Conservation (phyloP, 2,888 invertebrate species). For the Parnassius orleans region DNA sequence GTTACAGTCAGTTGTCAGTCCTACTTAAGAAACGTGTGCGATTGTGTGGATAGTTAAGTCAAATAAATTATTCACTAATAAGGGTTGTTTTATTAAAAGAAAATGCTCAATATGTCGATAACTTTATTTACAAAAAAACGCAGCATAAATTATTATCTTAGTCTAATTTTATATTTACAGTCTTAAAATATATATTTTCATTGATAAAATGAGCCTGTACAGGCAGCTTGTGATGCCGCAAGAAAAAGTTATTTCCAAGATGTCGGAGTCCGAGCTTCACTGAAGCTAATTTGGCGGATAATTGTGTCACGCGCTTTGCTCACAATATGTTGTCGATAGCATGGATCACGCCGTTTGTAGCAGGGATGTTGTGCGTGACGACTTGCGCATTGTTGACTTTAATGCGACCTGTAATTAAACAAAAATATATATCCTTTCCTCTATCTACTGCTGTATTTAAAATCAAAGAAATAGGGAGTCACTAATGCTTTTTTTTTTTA, state of each 20-base stretch:
- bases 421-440: slow-evolving; percentile 18
- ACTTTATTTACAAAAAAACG: slow-evolving; percentile 72
- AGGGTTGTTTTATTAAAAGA: slow-evolving; percentile 28
- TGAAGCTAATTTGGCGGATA: slow-evolving; percentile 58
- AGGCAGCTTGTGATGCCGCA: slow-evolving; percentile 28
- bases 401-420: slow-evolving; percentile 84
- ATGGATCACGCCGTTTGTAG: slow-evolving; percentile 93
- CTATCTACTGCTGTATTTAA: not conserved
- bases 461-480: too few relatives aligned
- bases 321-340: slow-evolving; percentile 84
- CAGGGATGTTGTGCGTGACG: slow-evolving; percentile 91
- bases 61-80: slow-evolving; percentile 23
- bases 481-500: too few relatives aligned
- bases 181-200: slow-evolving; percentile 51
- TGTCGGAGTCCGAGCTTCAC: slow-evolving; percentile 49
- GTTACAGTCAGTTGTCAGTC: not conserved
- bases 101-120: slow-evolving; percentile 33
- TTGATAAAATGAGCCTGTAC: slow-evolving; percentile 23
- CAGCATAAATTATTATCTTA: slow-evolving; percentile 74
- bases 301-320: slow-evolving; percentile 32
- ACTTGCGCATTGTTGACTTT: slow-evolving; percentile 92
- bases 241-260: slow-evolving; percentile 26
- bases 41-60: slow-evolving; percentile 35
- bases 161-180: slow-evolving; percentile 73
- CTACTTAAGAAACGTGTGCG: slow-evolving; percentile 35